These are phyloP conservation scores for Neofelis nebulosa DNA, from an alignment of 2,113 vertebrate genomes.

Conservation along the genomic window DNA sequence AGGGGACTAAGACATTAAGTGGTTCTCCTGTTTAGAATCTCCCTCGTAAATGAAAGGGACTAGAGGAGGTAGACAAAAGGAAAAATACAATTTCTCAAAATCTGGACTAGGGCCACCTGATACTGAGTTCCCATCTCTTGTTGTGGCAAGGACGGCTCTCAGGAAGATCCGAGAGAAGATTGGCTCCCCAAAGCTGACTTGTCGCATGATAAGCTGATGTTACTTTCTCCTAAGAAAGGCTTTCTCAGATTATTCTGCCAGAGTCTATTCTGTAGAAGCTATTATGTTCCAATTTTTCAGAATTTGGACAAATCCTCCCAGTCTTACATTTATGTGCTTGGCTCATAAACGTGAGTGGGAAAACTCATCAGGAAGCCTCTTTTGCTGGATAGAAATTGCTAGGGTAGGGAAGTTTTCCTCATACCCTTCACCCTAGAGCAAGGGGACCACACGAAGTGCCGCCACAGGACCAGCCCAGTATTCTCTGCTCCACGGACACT, in stretches of 20 bases:
- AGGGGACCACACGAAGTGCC: rapidly evolving
- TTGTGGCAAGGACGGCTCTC: background rate
- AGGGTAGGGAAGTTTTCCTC: background rate
- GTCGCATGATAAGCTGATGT: background rate
- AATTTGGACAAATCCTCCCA: slow-evolving; percentile 7
- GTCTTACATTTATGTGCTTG: background rate
- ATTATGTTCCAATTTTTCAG: background rate
- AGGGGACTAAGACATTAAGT: background rate
- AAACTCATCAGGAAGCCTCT: background rate
- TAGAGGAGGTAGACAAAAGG: background rate
- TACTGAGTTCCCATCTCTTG: background rate
- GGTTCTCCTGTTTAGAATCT: background rate
- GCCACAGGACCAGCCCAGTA: rapidly evolving
- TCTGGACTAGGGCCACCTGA: background rate
- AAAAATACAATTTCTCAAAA: background rate
- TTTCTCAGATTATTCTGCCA: slow-evolving; percentile 15
- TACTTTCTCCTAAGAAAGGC: slow-evolving; percentile 14
- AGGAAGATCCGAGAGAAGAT: background rate
- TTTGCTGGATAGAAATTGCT: background rate
- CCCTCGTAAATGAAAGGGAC: background rate
- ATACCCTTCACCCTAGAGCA: background rate
- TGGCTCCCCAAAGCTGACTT: background rate
- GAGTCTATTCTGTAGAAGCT: slow-evolving; percentile 20
- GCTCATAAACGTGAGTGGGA: background rate
- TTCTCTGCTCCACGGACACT: rapidly evolving